Evolutionary conservation across 37 sponge, comb jelly and placozoan genomes (phyloP), one percentile per base, ranked within the genome.

Genomic region (Lycopodina hypogea): DNA sequence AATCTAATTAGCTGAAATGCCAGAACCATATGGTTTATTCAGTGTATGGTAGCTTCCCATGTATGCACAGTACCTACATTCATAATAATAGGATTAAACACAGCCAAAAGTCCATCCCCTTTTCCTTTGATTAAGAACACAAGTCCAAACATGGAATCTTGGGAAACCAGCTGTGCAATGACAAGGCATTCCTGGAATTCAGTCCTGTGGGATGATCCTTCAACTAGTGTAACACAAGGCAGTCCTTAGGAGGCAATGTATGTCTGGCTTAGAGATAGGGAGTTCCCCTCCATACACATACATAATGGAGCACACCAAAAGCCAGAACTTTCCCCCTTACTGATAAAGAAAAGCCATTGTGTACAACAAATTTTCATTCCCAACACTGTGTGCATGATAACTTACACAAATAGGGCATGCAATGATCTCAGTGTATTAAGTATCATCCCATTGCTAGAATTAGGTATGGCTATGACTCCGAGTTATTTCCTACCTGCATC

Each of bases 241-340:
- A 45, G 9, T 4, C 9, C 4, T 9, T 62, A 56, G 79, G 69
- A 57, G 79, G 79, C n/a, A n/a, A n/a, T n/a, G n/a, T n/a, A n/a
- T n/a, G n/a, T n/a, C n/a, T n/a, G 68, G 51, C 22, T 79, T 68
- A 68, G 79, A 81, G 58, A 81, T 28, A 63, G 82, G 82, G 74
- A 60, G 8, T 18, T 40, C 26, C 64, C 72, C 72, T 8, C 34
- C 30, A 66, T 53, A 0, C 65, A 52, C 69, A 61, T 65, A 52
- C 69, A 61, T 65, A 71, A 33, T 81, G 63, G 29, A 65, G 82
- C 82, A 72, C 82, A 81, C 82, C 79, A n/a, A 24, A 61, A 57
- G n/a, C n/a, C n/a, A n/a, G n/a, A n/a, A n/a, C n/a, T 19, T 29
- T 60, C 12, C 17, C 29, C 29, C 12, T 28, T 45, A 12, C 48